A percentile compares a stretch with the other conserved stretches of the same genome.
Conservation (phyloP, 2,888 invertebrate genomes). For the Brachyptera risi region DNA sequence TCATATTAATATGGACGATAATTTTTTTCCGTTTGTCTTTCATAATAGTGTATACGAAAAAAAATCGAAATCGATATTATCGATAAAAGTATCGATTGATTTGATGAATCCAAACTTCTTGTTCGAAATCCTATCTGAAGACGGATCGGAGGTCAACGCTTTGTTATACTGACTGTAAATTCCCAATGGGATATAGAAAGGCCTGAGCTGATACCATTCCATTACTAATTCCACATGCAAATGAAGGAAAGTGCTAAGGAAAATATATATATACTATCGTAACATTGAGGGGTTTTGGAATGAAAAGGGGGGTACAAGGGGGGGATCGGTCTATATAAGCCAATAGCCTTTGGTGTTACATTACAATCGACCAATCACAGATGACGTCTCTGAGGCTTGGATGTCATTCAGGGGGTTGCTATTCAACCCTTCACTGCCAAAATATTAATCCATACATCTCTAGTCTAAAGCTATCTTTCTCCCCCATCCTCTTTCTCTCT, state of each 20-base stretch:
- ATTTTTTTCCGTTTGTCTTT: too few species aligned
- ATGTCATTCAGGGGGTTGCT: slow-evolving; percentile 25
- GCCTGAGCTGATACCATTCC: slow-evolving; percentile 26
- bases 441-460: slow-evolving; percentile 34
- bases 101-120: too few species aligned
- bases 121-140: too few species aligned
- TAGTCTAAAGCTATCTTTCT: too few species aligned
- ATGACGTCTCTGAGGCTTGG: slow-evolving; percentile 22
- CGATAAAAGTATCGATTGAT: too few species aligned
- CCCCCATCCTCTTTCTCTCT: slow-evolving; percentile 24
- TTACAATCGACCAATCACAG: slow-evolving; percentile 30
- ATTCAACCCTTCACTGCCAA: slow-evolving; percentile 33
- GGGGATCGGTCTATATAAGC: slow-evolving; percentile 20
- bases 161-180: slow-evolving; percentile 11
- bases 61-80: too few species aligned
- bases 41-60: too few species aligned
- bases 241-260: slow-evolving; percentile 35
- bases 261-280: slow-evolving; percentile 31
- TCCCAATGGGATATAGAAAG: slow-evolving; percentile 21
- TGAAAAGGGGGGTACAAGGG: neutral
- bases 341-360: slow-evolving; percentile 32
- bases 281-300: neutral
- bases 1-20: too few species aligned
- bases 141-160: slow-evolving; percentile 9
- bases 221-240: slow-evolving; percentile 34